A percentile compares a stretch with the other conserved stretches of the same genome.
Evolutionary conservation across 2,888 invertebrate species (phyloP).

Genomic region (Dusona sp.): DNA sequence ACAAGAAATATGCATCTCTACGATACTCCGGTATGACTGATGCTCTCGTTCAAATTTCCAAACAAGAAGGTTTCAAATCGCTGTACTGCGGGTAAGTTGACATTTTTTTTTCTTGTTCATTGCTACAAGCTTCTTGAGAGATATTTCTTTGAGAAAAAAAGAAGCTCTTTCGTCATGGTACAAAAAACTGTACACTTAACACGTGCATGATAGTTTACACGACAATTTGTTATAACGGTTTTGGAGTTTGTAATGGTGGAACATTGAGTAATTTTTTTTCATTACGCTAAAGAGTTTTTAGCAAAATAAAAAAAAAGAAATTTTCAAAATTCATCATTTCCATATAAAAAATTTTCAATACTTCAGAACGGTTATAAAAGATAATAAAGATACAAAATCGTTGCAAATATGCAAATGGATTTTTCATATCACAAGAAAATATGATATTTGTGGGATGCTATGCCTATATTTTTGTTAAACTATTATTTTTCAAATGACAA

Average conservation of each 20-base stretch:
- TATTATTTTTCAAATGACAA: no score
- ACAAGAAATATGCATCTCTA: constrained; percentile 90
- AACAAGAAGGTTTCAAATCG: constrained; percentile 94
- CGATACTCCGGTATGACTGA: constrained; percentile 97
- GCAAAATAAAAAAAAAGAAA: not conserved
- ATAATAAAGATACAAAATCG: no score
- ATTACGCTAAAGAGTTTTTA: not conserved
- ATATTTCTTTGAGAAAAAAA: not conserved
- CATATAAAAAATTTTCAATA: no score
- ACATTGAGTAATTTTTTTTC: not conserved
- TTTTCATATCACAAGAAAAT: no score
- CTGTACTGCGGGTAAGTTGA: constrained; percentile 92
- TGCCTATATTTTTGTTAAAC: no score
- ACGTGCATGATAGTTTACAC: not conserved
- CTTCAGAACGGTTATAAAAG: no score
- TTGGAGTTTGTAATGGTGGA: not conserved
- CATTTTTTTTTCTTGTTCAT: not conserved
- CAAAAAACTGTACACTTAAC: not conserved
- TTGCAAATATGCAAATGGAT: no score
- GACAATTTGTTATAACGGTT: not conserved
- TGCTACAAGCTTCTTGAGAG: not conserved
- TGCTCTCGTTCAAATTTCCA: constrained; percentile 94
- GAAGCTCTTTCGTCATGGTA: no score
- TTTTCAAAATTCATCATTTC: no score
- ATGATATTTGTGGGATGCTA: no score